A percentile compares a stretch with the other conserved stretches of the same genome.
Conservation (phyloP, 2,797 vertebrate genomes). For the Denticeps clupeoides region DNA sequence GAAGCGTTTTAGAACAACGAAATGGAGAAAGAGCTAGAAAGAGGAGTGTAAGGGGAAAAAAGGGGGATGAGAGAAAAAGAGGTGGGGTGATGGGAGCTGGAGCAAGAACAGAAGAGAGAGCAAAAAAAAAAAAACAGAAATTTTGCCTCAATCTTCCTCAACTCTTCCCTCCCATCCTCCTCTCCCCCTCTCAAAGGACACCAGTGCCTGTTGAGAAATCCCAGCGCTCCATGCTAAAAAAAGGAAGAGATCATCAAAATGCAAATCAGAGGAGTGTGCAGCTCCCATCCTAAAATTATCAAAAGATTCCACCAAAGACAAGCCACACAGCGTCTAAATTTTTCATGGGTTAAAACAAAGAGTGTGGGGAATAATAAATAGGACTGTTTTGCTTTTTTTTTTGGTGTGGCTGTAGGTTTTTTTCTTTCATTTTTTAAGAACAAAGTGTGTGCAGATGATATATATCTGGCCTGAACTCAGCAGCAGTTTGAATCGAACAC, state of each 20-base stretch:
- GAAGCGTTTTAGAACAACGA: slow-evolving; percentile 7
- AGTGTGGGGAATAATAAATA: no score
- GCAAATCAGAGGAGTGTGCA: slow-evolving; percentile 3
- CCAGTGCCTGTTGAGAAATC: neutral
- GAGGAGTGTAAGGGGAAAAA: neutral
- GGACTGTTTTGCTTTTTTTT: no score
- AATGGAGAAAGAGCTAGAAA: slow-evolving; percentile 7
- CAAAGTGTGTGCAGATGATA: no score
- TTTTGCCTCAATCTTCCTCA: slow-evolving; percentile 17
- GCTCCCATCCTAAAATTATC: neutral
- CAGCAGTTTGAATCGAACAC: no score
- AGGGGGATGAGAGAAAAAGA: neutral
- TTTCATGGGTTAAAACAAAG: neutral
- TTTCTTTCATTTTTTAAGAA: no score
- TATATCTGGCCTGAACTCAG: no score
- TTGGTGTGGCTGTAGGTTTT: no score
- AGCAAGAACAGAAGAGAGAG: neutral
- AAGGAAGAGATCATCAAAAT: slow-evolving; percentile 9
- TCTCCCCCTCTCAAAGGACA: slow-evolving; percentile 2
- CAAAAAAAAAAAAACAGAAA: slow-evolving; percentile 1
- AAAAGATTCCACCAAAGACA: neutral
- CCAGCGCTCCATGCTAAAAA: slow-evolving; percentile 10
- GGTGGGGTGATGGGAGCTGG: neutral
- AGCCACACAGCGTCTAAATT: neutral
- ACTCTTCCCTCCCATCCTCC: slow-evolving; percentile 6